These are phyloP conservation scores for Drosophila ustulata DNA, from an alignment of 2,888 invertebrate genomes.

Conservation along the genomic window DNA sequence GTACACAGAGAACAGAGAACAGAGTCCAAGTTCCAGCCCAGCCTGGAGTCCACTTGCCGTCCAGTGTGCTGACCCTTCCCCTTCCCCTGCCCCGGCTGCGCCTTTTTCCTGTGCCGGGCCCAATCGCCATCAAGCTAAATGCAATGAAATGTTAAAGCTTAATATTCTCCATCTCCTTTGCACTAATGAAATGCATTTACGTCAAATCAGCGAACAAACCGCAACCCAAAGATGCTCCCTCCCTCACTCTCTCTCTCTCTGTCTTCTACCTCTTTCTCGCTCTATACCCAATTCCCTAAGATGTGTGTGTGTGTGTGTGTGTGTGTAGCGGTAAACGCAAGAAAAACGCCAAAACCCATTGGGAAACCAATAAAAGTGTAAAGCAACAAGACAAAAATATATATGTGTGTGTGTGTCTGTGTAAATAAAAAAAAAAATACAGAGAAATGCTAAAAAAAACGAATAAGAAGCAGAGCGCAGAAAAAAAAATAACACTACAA, in stretches of 20 bases:
- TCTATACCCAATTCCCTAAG: conserved; percentile 35
- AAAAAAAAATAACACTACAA: conserved; percentile 43
- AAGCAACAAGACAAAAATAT: conserved; percentile 48
- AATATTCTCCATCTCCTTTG: conserved; percentile 43
- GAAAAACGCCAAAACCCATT: conserved; percentile 54
- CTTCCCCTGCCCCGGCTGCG: not conserved
- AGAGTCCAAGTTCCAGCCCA: not conserved
- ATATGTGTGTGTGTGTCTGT: conserved; percentile 1
- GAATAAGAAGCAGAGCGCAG: not conserved
- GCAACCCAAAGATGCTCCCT: conserved; percentile 22
- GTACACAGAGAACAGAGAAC: not conserved
- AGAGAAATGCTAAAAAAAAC: conserved; percentile 5
- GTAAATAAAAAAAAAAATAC: conserved; percentile 9
- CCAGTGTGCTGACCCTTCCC: not conserved
- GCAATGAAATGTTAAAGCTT: conserved; percentile 65
- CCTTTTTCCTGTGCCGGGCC: not conserved
- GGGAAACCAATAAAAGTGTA: conserved; percentile 73
- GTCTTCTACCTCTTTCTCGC: not conserved
- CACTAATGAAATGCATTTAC: conserved; percentile 64
- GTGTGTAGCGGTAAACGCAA: conserved; percentile 37
- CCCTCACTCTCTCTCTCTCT: not conserved
- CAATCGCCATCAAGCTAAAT: conserved; percentile 27
- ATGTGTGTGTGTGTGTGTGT: conserved; percentile 9
- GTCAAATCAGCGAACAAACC: conserved; percentile 52
- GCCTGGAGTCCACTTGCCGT: not conserved